Conservation (phyloP, 2,113 vertebrate genomes). For the Dasypus novemcinctus region DNA sequence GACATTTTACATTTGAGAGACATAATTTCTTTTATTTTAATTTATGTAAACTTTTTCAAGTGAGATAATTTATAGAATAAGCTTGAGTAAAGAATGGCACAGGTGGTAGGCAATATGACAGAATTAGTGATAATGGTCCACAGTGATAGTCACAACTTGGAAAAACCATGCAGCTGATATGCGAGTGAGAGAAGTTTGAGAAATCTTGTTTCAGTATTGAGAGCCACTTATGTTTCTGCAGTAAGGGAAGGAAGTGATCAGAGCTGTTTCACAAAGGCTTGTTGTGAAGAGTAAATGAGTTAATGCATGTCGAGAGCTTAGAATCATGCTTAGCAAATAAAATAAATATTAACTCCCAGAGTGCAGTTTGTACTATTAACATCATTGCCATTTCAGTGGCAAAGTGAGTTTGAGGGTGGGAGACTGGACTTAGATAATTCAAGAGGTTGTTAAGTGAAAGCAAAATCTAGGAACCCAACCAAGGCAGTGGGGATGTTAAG, state of each 20-base stretch:
- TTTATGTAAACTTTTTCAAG: neutral
- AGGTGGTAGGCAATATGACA: neutral
- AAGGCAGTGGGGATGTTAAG: accelerated
- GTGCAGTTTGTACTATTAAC: too few relatives aligned
- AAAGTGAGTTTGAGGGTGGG: neutral
- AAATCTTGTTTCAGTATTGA: neutral
- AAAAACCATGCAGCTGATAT: neutral
- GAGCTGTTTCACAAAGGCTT: neutral
- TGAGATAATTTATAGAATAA: slow-evolving; percentile 3
- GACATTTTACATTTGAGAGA: neutral
- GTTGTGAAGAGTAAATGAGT: neutral
- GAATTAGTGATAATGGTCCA: neutral
- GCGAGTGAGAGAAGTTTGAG: neutral
- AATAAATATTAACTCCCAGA: neutral
- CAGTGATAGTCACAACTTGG: too few relatives aligned
- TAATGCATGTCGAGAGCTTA: neutral
- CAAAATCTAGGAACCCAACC: neutral
- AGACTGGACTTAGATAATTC: neutral
- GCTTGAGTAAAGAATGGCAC: neutral
- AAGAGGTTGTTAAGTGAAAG: neutral
- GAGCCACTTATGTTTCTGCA: neutral
- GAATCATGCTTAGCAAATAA: neutral
- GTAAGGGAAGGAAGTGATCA: neutral
- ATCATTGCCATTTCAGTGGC: neutral
- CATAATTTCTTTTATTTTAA: neutral